Evolutionary conservation across 2,888 invertebrate genomes (phyloP), one percentile per base, ranked within the genome.

Genomic region (Lomographa bimaculata): DNA sequence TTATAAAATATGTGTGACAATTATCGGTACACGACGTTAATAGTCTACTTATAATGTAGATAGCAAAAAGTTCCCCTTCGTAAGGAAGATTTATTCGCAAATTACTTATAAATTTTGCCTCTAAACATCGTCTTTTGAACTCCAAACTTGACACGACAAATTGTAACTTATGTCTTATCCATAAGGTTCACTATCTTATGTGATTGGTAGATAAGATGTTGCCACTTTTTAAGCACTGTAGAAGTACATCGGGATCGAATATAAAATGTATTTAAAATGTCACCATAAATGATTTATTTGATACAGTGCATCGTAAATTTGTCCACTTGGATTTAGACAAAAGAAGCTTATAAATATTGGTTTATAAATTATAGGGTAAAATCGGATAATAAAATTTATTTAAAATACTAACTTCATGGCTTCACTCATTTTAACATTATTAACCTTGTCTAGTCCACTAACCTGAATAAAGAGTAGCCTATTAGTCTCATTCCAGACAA

Each of bases 1-100:
- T 81, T 83, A 69, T 85, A 81, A 87, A 86, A 86, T 89, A 89
- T 85, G 87, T 87, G 89, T 79, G 89, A 89, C 89, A 90, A 90
- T 90, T 90, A 89, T 87, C 86, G 69, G 79, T 79, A 89, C 87
- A 89, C 66, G 87, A 82, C 82, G 80, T 82, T 87, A 87, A 89
- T 89, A 85, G 85, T 75, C 73, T 76, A 58, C 77, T 83, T 83
- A 86, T 84, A 85, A 71, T 79, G 81, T 79, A 64, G 59, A 72
- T 64, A 60, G 64, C 68, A 80, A 82, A 84, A 85, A 85, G 64
- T 58, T 71, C 77, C 83, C 84, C 85, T 75, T 64, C 47, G 64
- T 57, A 67, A 64, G 63, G 59, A 56, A 86, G 89, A 89, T 89
- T 89, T 89, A 89, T 89, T 85, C 79, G 79, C 83, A 87, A 87